A percentile compares a stretch with the other conserved stretches of the same genome.
Evolutionary conservation across 2,797 vertebrate genomes (phyloP).

Genomic region (Brotula barbata): DNA sequence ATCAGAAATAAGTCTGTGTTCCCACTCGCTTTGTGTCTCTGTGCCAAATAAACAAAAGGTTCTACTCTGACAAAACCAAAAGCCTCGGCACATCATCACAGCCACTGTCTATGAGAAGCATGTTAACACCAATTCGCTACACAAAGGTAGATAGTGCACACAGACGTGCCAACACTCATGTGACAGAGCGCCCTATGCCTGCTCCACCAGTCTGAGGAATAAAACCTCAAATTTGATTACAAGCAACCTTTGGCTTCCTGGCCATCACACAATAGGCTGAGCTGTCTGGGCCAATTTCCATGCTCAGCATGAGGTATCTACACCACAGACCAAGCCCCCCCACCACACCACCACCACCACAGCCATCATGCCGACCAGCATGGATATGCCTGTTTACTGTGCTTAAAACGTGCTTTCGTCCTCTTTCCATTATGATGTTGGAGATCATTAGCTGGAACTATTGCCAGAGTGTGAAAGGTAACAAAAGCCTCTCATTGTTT

Average conservation of each 20-base stretch:
- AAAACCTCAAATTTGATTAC: slow-evolving; percentile 99
- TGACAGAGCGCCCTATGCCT: slow-evolving; percentile 67
- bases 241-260: slow-evolving; percentile 99
- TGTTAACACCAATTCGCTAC: slow-evolving; percentile 57
- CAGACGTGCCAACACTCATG: slow-evolving; percentile 62
- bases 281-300: slow-evolving; percentile 99
- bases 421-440: slow-evolving; percentile 62
- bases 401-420: slow-evolving; percentile 85
- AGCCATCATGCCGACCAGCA: slow-evolving; percentile 60
- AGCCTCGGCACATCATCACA: slow-evolving; percentile 37
- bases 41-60: slow-evolving; percentile 49
- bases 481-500: slow-evolving; percentile 61
- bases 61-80: slow-evolving; percentile 41
- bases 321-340: slow-evolving; percentile 64
- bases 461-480: slow-evolving; percentile 64
- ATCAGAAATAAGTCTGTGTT: slow-evolving; percentile 2
- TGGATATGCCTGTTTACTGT: slow-evolving; percentile 97
- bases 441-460: slow-evolving; percentile 68
- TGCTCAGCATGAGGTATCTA: slow-evolving; percentile 97
- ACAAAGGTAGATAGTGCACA: slow-evolving; percentile 64
- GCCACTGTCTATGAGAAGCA: slow-evolving; percentile 44
- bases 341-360: slow-evolving; percentile 45
- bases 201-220: slow-evolving; percentile 82
- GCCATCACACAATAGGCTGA: slow-evolving; percentile 90
- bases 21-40: slow-evolving; percentile 15